phyloP scores from a whole-genome alignment of 92 coral and sea anemone species.

The Muricea muricata region DNA sequence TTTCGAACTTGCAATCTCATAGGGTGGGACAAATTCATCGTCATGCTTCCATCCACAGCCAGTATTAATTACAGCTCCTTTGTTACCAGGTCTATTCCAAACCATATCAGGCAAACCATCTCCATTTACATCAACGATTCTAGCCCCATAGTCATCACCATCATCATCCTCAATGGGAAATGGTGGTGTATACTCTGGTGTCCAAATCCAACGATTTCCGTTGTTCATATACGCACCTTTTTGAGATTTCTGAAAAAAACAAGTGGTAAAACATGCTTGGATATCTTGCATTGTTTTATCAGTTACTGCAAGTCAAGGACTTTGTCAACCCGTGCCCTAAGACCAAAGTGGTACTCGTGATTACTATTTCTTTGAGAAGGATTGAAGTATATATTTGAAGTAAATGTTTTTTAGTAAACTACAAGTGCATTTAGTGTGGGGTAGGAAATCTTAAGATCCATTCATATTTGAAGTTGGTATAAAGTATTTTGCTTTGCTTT shows the following conservation, averaged over 20 bases:
- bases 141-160: background rate
- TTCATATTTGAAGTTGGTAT: too few species aligned
- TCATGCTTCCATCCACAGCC: background rate
- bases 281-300: too few species aligned
- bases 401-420: too few species aligned
- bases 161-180: background rate
- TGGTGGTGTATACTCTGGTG: background rate
- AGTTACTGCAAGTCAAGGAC: too few species aligned
- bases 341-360: too few species aligned
- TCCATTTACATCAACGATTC: background rate
- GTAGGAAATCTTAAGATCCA: too few species aligned
- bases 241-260: background rate
- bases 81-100: background rate
- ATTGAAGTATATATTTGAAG: too few species aligned
- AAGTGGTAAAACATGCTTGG: background rate
- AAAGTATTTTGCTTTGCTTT: too few species aligned
- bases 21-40: background rate
- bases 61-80: background rate
- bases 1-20: background rate
- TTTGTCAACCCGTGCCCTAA: too few species aligned
- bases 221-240: background rate
- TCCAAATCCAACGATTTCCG: background rate
- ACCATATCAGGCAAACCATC: conserved; percentile 2
- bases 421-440: too few species aligned
- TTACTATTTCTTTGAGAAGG: too few species aligned